These are phyloP conservation scores for Radopholus similis DNA, from an alignment of 1,140 invertebrate species.

Conservation along the genomic window DNA sequence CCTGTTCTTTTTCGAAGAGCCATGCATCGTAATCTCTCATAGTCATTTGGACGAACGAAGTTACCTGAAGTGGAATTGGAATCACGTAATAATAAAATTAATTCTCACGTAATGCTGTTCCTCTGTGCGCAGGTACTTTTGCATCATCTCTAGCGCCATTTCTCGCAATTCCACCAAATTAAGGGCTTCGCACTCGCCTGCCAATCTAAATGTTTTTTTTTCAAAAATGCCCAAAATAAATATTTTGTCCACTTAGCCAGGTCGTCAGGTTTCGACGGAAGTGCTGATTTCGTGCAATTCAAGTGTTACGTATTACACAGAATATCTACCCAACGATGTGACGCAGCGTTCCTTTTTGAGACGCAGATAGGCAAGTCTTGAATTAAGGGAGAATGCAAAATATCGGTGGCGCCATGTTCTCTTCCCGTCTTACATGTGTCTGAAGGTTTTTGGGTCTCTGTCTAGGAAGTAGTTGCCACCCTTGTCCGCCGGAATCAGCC, in stretches of 20 bases:
- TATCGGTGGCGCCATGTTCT: too few species aligned
- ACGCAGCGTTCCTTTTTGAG: conserved; percentile 58
- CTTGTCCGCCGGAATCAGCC: conserved; percentile 53
- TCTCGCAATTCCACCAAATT: conserved; percentile 57
- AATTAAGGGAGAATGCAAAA: too few species aligned
- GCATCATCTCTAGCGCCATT: conserved; percentile 50
- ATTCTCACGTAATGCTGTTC: conserved; percentile 53
- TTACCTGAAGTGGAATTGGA: conserved; percentile 16
- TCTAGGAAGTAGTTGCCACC: conserved; percentile 56
- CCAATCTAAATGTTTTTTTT: conserved; percentile 44
- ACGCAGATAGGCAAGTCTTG: conserved; percentile 53
- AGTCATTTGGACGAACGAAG: conserved; percentile 51
- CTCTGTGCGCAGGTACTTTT: conserved; percentile 56
- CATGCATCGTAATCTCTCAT: conserved; percentile 55
- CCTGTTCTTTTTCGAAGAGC: conserved; percentile 58
- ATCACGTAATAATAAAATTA: neutral
- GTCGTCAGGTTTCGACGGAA: conserved; percentile 59
- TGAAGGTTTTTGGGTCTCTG: conserved; percentile 53
- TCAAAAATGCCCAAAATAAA: too few species aligned
- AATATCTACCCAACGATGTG: conserved; percentile 29
- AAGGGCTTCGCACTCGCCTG: conserved; percentile 58
- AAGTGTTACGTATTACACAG: neutral
- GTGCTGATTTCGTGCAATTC: conserved; percentile 20
- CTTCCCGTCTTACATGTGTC: too few species aligned
- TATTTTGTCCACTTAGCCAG: conserved; percentile 48